phyloP scores from a whole-genome alignment of 1,140 invertebrate species.

The Bombyx mori region DNA sequence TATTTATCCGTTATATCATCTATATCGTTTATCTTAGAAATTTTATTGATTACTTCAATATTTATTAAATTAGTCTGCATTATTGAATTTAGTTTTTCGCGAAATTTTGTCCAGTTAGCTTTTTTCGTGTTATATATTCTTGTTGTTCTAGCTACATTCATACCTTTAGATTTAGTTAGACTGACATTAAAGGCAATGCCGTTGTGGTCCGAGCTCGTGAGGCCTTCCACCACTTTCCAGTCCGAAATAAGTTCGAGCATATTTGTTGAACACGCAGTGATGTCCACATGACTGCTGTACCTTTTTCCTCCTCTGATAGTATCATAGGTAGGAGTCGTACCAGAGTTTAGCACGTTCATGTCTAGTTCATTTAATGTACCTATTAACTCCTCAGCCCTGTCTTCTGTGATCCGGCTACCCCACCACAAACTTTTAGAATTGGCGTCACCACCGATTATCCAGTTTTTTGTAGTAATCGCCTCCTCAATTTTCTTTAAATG shows the following conservation, averaged over 20 bases:
- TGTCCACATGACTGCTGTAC: slow-evolving; percentile 11
- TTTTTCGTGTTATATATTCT: slow-evolving; percentile 15
- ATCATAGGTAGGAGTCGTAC: slow-evolving; percentile 17
- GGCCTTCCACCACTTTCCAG: slow-evolving; percentile 8
- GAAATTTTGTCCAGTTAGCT: slow-evolving; percentile 13
- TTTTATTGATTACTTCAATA: slow-evolving; percentile 3
- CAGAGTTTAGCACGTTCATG: slow-evolving; percentile 15
- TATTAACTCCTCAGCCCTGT: slow-evolving; percentile 7
- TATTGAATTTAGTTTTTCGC: slow-evolving; percentile 3
- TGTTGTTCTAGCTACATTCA: slow-evolving; percentile 7
- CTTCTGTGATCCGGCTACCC: slow-evolving; percentile 9
- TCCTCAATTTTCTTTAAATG: slow-evolving; percentile 4
- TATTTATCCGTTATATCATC: background rate
- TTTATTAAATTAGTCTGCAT: slow-evolving; percentile 5
- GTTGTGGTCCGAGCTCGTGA: slow-evolving; percentile 17
- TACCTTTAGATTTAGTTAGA: slow-evolving; percentile 1
- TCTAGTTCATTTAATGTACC: slow-evolving; percentile 10
- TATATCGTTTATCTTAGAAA: slow-evolving; percentile 1
- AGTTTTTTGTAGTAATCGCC: background rate
- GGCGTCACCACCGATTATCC: slow-evolving; percentile 18
- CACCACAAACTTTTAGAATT: slow-evolving; percentile 24
- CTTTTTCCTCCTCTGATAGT: slow-evolving; percentile 11
- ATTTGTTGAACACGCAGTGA: slow-evolving; percentile 7
- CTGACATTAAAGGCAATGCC: slow-evolving; percentile 5
- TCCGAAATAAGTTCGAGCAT: background rate